Conservation (phyloP, 2,797 vertebrate species). For the Takifugu ocellatus region DNA sequence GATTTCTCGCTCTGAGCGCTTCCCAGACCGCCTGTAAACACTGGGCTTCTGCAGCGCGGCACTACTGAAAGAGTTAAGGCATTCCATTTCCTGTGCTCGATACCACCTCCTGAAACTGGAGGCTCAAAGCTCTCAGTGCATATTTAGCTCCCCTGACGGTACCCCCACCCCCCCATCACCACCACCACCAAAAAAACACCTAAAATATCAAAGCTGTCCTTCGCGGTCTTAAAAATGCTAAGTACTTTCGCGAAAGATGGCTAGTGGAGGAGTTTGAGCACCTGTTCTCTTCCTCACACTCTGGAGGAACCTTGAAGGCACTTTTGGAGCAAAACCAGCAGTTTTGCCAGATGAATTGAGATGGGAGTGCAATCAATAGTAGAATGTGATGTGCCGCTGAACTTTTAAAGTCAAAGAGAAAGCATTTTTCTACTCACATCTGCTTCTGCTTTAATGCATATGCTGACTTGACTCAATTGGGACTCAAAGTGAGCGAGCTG, state of each 20-base stretch:
- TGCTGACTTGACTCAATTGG: conserved; percentile 1
- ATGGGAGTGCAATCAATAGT: conserved; percentile 68
- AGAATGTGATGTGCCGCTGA: conserved; percentile 55
- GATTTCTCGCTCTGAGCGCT: conserved; percentile 43
- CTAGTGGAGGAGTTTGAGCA: conserved; percentile 65
- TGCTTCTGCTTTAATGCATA: conserved; percentile 40
- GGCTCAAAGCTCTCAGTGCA: conserved; percentile 68
- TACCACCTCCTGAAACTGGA: conserved; percentile 66
- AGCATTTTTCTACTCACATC: conserved; percentile 33
- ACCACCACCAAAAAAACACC: conserved; percentile 37
- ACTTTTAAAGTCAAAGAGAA: conserved; percentile 45
- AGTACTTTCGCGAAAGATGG: conserved; percentile 62
- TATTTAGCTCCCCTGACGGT: conserved; percentile 51
- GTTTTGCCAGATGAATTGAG: conserved; percentile 71
- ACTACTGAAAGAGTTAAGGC: conserved; percentile 77
- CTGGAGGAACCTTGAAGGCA: conserved; percentile 78
- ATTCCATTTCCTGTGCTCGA: conserved; percentile 74
- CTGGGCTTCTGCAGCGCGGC: conserved; percentile 55
- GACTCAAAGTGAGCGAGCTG: conserved; percentile 71
- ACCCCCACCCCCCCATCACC: conserved; percentile 32
- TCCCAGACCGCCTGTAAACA: conserved; percentile 66
- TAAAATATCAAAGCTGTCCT: conserved; percentile 43
- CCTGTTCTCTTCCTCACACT: conserved; percentile 50
- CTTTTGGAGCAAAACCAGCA: conserved; percentile 76
- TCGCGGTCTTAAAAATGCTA: conserved; percentile 39